Conservation (phyloP, 2,113 vertebrate species). For the Polypterus senegalus region DNA sequence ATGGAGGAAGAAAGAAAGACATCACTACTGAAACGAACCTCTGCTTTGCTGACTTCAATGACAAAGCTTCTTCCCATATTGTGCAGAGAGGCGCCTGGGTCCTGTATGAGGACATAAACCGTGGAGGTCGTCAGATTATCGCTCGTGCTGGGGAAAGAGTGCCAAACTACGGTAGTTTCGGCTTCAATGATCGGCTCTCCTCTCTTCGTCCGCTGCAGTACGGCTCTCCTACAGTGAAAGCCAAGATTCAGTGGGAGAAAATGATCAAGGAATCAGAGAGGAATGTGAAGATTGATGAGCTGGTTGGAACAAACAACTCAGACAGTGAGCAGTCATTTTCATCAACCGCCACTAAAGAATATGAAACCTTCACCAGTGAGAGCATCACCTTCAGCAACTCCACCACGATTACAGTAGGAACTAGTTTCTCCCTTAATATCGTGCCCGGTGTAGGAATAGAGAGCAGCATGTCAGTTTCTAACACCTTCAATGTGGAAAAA, state of each 20-base stretch:
- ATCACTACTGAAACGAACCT: conserved; percentile 40
- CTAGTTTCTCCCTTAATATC: conserved; percentile 12
- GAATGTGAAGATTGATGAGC: conserved; percentile 37
- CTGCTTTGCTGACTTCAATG: conserved; percentile 27
- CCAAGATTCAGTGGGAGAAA: conserved; percentile 30
- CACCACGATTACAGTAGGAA: conserved; percentile 25
- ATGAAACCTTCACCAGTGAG: conserved; percentile 25
- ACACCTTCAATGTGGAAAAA: conserved; percentile 33
- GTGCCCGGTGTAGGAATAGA: conserved; percentile 4
- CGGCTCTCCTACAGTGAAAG: conserved; percentile 4
- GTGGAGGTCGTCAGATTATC: conserved; percentile 30
- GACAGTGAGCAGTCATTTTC: conserved; percentile 11
- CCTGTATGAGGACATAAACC: conserved; percentile 28
- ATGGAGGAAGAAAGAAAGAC: conserved; percentile 27
- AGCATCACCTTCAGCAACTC: conserved; percentile 40
- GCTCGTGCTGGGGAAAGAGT: conserved; percentile 28
- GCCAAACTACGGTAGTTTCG: conserved; percentile 21
- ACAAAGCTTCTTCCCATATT: conserved; percentile 31
- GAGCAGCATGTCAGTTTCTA: conserved; percentile 5
- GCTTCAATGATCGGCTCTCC: conserved; percentile 32
- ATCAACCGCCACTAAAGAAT: background rate
- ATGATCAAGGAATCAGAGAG: conserved; percentile 30
- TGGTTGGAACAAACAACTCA: conserved; percentile 32
- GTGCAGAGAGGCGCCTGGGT: conserved; percentile 39
- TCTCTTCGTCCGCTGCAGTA: conserved; percentile 27